These are phyloP conservation scores for Drosophila siamana DNA, from an alignment of 2,888 invertebrate genomes.

Conservation along the genomic window DNA sequence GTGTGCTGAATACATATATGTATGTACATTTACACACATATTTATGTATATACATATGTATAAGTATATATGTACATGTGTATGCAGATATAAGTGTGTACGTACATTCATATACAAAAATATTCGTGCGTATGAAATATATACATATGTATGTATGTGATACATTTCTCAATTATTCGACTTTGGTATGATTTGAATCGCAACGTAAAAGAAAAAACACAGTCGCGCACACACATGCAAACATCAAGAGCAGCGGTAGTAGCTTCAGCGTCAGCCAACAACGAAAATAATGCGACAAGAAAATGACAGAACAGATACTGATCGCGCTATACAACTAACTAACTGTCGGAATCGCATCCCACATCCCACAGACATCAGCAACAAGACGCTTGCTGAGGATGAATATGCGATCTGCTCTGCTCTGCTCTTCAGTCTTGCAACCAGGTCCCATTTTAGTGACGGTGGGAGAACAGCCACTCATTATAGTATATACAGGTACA, in stretches of 20 bases:
- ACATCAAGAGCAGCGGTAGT: slow-evolving; percentile 8
- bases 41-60: not conserved
- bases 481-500: not conserved
- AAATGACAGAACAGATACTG: slow-evolving; percentile 50
- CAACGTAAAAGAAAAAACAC: slow-evolving; percentile 28
- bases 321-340: slow-evolving; percentile 58
- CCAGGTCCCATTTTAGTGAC: slow-evolving; percentile 40
- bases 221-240: slow-evolving; percentile 12
- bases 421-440: slow-evolving; percentile 14
- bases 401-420: slow-evolving; percentile 30
- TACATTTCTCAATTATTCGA: slow-evolving; percentile 54
- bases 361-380: slow-evolving; percentile 49
- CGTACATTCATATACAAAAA: slow-evolving; percentile 1
- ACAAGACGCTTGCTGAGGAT: slow-evolving; percentile 42
- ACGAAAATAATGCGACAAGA: slow-evolving; percentile 45
- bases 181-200: slow-evolving; percentile 29
- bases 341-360: slow-evolving; percentile 38
- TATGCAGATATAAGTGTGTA: slow-evolving; percentile 1
- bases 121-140: not conserved
- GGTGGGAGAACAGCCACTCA: slow-evolving; percentile 31
- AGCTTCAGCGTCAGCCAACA: slow-evolving; percentile 1
- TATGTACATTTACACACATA: slow-evolving; percentile 5
- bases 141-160: slow-evolving; percentile 5
- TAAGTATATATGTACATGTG: slow-evolving; percentile 9
- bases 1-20: slow-evolving; percentile 5